Conservation (phyloP, 53 echinoderm and acorn worm genomes). For the Antedon mediterranea region DNA sequence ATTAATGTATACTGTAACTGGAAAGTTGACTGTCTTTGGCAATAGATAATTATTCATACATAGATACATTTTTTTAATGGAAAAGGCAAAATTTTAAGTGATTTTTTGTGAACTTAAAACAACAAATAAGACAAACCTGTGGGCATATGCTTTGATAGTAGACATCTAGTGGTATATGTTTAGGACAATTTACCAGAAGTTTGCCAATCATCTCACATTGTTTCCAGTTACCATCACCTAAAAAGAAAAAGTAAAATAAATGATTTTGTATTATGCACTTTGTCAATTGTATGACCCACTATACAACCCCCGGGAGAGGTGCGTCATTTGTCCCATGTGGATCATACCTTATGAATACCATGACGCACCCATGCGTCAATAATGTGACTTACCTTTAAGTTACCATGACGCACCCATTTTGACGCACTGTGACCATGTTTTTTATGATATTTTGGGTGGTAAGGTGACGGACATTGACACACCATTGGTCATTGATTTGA, state of each 20-base stretch:
- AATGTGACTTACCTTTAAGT: too few species aligned
- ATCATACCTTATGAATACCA: too few species aligned
- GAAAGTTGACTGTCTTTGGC: neutral
- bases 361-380: too few species aligned
- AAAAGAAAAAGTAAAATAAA: neutral
- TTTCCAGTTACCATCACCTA: conserved; percentile 33
- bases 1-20: too few species aligned
- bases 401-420: too few species aligned
- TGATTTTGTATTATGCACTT: neutral
- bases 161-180: conserved; percentile 19
- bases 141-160: conserved; percentile 50
- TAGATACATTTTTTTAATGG: neutral
- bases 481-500: too few species aligned
- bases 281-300: too few species aligned
- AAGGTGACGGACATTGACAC: too few species aligned
- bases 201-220: conserved; percentile 62
- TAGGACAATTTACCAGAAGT: conserved; percentile 45
- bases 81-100: neutral
- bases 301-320: too few species aligned
- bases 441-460: too few species aligned
- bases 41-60: conserved; percentile 2
- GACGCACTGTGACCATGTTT: too few species aligned
- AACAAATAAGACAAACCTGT: conserved; percentile 28
- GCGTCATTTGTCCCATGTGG: too few species aligned
- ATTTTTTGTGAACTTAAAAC: neutral